phyloP scores from a whole-genome alignment of 2,797 vertebrate genomes.

The Pipistrellus pipistrellus region DNA sequence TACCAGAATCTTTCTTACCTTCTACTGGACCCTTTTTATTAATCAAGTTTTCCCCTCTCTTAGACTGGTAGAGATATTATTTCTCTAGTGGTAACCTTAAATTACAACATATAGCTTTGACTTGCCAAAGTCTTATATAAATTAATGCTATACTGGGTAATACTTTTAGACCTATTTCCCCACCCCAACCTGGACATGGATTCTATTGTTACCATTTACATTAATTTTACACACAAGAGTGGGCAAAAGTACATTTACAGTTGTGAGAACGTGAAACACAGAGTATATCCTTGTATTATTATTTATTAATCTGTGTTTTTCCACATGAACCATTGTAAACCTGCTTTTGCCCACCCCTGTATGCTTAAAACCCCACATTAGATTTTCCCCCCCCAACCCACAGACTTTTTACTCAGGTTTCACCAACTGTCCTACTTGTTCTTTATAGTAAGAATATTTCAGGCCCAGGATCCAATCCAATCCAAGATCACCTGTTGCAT shows the following conservation, averaged over 20 bases:
- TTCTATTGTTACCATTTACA: slow-evolving; percentile 21
- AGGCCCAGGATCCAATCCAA: neutral
- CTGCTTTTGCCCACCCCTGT: neutral
- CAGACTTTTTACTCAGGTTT: neutral
- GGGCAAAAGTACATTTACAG: neutral
- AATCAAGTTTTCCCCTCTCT: neutral
- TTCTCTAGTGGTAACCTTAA: slow-evolving; percentile 30
- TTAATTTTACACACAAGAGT: slow-evolving; percentile 1
- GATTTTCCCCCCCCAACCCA: neutral
- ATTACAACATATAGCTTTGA: slow-evolving; percentile 9
- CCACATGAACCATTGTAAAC: neutral
- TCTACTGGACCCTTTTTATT: neutral
- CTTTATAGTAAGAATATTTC: neutral
- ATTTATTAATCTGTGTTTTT: neutral
- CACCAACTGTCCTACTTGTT: neutral
- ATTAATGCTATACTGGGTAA: neutral
- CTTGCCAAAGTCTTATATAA: neutral
- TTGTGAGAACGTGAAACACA: neutral
- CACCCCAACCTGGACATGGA: neutral
- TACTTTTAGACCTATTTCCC: neutral
- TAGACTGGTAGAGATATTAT: neutral
- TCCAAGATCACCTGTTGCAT: neutral
- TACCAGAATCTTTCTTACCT: neutral
- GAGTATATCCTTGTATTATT: neutral
- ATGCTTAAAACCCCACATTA: neutral